A percentile compares a stretch with the other conserved stretches of the same genome.
Evolutionary conservation across 1,140 invertebrate genomes (phyloP).

Genomic region (Procambarus clarkii): DNA sequence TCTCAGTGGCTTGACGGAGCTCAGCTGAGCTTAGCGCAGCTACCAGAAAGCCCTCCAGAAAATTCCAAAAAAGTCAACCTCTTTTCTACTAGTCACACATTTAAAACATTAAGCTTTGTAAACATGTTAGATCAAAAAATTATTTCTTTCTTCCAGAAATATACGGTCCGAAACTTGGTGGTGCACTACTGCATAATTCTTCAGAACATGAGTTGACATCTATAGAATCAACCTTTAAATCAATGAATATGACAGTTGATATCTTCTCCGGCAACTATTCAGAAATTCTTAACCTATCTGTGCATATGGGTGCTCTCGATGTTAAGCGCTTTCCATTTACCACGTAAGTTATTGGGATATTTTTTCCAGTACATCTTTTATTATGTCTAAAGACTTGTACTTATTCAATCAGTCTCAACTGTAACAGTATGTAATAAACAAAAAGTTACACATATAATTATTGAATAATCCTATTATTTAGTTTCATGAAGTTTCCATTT

Average conservation of each 20-base stretch:
- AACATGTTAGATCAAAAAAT: no score
- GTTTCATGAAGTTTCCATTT: no score
- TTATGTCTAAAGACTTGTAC: background rate
- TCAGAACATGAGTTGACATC: background rate
- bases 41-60: no score
- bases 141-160: conserved; percentile 5
- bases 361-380: background rate
- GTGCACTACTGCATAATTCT: conserved; percentile 4
- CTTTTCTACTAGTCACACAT: no score
- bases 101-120: no score
- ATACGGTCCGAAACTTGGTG: background rate
- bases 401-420: no score
- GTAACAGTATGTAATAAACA: no score
- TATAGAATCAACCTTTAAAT: background rate
- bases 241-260: conserved; percentile 12
- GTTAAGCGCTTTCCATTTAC: background rate
- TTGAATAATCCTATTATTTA: no score
- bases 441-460: no score
- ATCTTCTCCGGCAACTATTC: conserved; percentile 15
- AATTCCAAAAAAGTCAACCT: no score
- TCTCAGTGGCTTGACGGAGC: no score
- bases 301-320: conserved; percentile 1
- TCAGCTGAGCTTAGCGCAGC: no score
- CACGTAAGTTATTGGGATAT: background rate
- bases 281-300: background rate